These are phyloP conservation scores for Drosophila hydei DNA, from an alignment of 1,140 invertebrate species.

Conservation along the genomic window DNA sequence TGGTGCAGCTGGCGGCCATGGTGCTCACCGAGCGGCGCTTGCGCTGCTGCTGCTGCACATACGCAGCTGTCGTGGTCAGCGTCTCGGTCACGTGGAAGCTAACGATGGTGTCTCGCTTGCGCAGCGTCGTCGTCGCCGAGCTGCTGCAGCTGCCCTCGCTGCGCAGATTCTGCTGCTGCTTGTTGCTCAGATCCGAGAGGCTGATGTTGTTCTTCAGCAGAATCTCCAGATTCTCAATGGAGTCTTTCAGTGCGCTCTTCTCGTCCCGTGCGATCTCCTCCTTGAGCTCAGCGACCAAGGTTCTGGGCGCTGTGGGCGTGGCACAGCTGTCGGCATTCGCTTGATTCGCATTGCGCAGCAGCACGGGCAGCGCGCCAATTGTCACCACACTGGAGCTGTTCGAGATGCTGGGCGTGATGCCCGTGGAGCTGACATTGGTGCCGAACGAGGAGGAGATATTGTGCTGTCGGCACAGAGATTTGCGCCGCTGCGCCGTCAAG, in stretches of 20 bases:
- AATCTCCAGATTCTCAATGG: constrained; percentile 83
- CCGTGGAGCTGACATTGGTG: constrained; percentile 71
- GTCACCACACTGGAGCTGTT: constrained; percentile 81
- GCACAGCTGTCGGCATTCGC: constrained; percentile 49
- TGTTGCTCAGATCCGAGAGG: constrained; percentile 79
- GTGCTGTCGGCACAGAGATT: constrained; percentile 80
- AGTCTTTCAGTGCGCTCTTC: constrained; percentile 72
- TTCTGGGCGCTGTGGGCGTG: constrained; percentile 60
- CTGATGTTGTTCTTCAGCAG: constrained; percentile 83
- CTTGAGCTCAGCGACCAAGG: constrained; percentile 63
- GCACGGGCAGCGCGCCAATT: constrained; percentile 61
- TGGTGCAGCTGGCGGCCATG: constrained; percentile 37
- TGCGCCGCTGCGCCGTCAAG: constrained; percentile 77
- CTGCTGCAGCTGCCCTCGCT: constrained; percentile 42
- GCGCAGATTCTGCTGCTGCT: constrained; percentile 78
- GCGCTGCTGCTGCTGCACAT: constrained; percentile 19
- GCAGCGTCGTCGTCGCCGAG: constrained; percentile 51
- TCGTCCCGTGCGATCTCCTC: constrained; percentile 71
- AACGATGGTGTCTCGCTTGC: constrained; percentile 64
- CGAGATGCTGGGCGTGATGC: constrained; percentile 75
- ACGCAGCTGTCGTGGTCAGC: constrained; percentile 52
- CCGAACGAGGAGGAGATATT: constrained; percentile 82
- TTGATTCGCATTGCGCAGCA: constrained; percentile 52
- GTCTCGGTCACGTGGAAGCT: constrained; percentile 73
- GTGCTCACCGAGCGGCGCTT: constrained; percentile 45